phyloP scores from a whole-genome alignment of 2,888 invertebrate species.

The Himalopsyche tibetana region DNA sequence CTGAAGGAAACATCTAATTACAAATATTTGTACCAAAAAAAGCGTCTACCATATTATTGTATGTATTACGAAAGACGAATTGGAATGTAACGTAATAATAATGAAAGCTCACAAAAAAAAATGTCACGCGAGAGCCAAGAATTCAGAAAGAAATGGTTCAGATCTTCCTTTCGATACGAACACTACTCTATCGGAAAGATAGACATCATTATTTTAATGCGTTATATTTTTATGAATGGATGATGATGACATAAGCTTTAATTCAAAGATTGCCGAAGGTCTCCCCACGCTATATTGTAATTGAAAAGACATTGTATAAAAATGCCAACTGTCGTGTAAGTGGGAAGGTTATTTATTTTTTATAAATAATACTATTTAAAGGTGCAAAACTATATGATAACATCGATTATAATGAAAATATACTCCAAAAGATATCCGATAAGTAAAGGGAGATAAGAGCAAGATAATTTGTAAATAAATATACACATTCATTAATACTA shows the following conservation, averaged over 20 bases:
- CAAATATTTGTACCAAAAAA: background rate
- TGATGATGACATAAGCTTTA: constrained; percentile 11
- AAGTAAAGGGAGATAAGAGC: too few species aligned
- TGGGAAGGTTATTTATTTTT: constrained; percentile 2
- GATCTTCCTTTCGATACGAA: background rate
- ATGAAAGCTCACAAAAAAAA: background rate
- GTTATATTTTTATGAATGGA: constrained; percentile 19
- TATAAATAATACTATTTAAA: too few species aligned
- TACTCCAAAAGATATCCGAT: too few species aligned
- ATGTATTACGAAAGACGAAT: too few species aligned
- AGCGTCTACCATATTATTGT: background rate
- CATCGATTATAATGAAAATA: too few species aligned
- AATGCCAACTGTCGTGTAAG: background rate
- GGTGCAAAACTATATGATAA: too few species aligned
- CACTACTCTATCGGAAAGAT: constrained; percentile 18
- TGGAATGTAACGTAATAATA: background rate
- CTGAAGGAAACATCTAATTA: too few species aligned
- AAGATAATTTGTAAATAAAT: too few species aligned
- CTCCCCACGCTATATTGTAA: constrained; percentile 14
- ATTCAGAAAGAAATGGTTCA: background rate
- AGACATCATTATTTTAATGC: background rate
- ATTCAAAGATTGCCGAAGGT: background rate
- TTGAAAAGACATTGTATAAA: background rate
- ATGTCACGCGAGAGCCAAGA: background rate
- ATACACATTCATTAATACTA: too few species aligned